These are phyloP conservation scores for Tortrix viridana DNA, from an alignment of 2,888 invertebrate genomes.

Conservation along the genomic window DNA sequence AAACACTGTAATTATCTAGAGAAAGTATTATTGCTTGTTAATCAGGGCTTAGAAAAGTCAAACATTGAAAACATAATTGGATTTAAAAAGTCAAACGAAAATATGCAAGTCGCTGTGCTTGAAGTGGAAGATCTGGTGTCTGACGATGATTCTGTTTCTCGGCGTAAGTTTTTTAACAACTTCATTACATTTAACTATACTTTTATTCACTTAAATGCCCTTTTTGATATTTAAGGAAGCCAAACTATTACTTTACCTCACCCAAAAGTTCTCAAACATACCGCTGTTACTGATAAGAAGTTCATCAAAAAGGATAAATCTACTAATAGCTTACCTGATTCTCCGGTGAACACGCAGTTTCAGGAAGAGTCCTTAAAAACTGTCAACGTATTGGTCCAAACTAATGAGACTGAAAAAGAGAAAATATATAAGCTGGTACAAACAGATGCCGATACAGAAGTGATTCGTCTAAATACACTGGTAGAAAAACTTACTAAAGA, in stretches of 20 bases:
- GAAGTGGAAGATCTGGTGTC: conserved; percentile 66
- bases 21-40: conserved; percentile 63
- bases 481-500: conserved; percentile 51
- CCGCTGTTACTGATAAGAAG: conserved; percentile 39
- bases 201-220: background rate
- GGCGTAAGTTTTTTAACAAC: conserved; percentile 60
- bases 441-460: conserved; percentile 56
- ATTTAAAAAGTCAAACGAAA: conserved; percentile 43
- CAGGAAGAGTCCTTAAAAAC: conserved; percentile 39
- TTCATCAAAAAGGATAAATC: conserved; percentile 32
- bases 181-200: too few species aligned
- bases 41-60: conserved; percentile 63
- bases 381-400: conserved; percentile 57
- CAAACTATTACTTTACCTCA: conserved; percentile 65
- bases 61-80: conserved; percentile 38
- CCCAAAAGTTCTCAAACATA: conserved; percentile 55
- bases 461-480: conserved; percentile 47
- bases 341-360: conserved; percentile 37
- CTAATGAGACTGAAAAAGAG: conserved; percentile 43
- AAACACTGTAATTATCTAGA: conserved; percentile 66
- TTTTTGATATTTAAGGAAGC: conserved; percentile 57
- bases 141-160: conserved; percentile 62
- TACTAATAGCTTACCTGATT: conserved; percentile 29
- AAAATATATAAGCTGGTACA: conserved; percentile 54
- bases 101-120: conserved; percentile 46